These are phyloP conservation scores for Anas bahamensis DNA, from an alignment of 2,797 vertebrate species.

Conservation along the genomic window DNA sequence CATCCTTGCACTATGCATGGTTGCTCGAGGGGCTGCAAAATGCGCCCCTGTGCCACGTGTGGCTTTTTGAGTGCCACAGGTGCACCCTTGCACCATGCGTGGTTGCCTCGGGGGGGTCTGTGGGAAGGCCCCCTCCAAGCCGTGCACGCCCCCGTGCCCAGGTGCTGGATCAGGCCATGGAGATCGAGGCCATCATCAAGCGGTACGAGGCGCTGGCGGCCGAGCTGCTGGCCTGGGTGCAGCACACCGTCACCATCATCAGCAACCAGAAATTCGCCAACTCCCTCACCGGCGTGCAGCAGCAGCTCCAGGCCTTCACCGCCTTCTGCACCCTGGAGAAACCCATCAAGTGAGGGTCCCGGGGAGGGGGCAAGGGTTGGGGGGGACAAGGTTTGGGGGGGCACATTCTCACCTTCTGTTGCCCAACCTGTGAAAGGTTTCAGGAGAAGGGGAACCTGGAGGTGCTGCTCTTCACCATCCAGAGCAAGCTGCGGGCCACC, in stretches of 20 bases:
- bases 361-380: too few relatives aligned
- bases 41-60: too few relatives aligned
- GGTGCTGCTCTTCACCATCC: constrained; percentile 96
- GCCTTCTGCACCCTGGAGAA: constrained; percentile 97
- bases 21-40: too few relatives aligned
- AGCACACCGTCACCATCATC: constrained; percentile 89
- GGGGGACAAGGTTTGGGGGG: too few relatives aligned
- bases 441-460: constrained; percentile 97
- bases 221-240: constrained; percentile 93
- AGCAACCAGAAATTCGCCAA: constrained; percentile 97
- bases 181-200: constrained; percentile 86
- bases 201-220: constrained; percentile 89
- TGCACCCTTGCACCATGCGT: neutral
- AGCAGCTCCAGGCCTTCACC: constrained; percentile 95
- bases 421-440: constrained; percentile 80
- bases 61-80: too few relatives aligned
- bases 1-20: too few relatives aligned
- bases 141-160: neutral
- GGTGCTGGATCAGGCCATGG: constrained; percentile 92
- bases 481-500: constrained; percentile 95
- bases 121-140: fast-evolving
- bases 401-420: fast-evolving
- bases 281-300: constrained; percentile 92
- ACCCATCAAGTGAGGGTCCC: constrained; percentile 87
- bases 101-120: fast-evolving